Evolutionary conservation across 2,113 vertebrate species (phyloP).

Genomic region (Natator depressus): DNA sequence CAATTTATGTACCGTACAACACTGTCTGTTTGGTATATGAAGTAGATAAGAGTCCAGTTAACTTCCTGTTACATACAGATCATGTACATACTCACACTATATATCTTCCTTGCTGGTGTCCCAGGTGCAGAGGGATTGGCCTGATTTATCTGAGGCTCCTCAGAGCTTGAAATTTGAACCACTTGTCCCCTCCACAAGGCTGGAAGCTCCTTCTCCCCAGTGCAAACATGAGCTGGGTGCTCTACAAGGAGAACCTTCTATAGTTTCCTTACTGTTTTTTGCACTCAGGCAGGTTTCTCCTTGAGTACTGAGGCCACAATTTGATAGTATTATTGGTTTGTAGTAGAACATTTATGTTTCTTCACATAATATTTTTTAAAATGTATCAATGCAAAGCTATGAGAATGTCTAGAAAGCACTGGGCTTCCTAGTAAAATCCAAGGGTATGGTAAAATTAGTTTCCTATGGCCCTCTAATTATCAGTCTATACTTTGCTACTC

Average conservation of each 20-base stretch:
- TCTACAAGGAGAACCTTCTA: background rate
- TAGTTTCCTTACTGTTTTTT: background rate
- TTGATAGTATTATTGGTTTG: background rate
- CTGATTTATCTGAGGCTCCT: background rate
- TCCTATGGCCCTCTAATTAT: background rate
- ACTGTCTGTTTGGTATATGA: background rate
- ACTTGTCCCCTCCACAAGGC: background rate
- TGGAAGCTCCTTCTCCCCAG: background rate
- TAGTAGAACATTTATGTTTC: background rate
- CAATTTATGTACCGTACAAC: rapidly evolving
- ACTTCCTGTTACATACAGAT: background rate
- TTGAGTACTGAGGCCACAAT: background rate
- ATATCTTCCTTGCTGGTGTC: background rate
- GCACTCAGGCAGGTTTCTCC: background rate
- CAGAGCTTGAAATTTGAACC: background rate
- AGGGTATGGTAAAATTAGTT: background rate
- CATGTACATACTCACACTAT: rapidly evolving
- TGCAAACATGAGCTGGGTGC: background rate
- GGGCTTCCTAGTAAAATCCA: background rate
- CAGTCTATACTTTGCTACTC: background rate
- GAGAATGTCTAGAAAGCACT: background rate
- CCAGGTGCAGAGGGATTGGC: background rate
- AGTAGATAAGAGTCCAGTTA: background rate
- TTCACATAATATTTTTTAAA: background rate
- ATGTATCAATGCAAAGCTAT: no score